Evolutionary conservation across 2,888 invertebrate genomes (phyloP).

Genomic region (Hydriomena furcata): DNA sequence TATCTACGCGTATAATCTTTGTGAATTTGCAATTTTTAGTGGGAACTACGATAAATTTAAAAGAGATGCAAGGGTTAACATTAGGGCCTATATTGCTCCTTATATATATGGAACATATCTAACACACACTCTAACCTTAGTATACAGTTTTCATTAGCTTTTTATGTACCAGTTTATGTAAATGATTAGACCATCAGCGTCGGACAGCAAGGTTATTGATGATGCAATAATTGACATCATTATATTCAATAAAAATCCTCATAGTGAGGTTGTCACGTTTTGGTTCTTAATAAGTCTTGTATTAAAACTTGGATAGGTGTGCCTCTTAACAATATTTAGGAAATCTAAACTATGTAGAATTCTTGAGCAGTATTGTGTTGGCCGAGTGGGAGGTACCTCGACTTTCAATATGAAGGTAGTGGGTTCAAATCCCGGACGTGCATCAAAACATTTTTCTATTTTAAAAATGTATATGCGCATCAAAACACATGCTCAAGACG

Average conservation of each 20-base stretch:
- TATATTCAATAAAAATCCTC: slow-evolving; percentile 43
- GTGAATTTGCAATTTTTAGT: too few relatives aligned
- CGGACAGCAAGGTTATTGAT: slow-evolving; percentile 47
- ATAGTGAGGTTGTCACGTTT: slow-evolving; percentile 45
- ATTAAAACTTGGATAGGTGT: slow-evolving; percentile 14
- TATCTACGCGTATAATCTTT: too few relatives aligned
- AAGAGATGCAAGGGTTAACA: slow-evolving; percentile 5
- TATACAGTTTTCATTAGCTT: slow-evolving; percentile 23
- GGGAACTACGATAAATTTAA: too few relatives aligned
- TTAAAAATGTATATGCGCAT: too few relatives aligned
- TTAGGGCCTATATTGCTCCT: slow-evolving; percentile 5
- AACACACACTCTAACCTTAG: background rate
- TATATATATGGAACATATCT: background rate
- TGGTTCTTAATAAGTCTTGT: slow-evolving; percentile 25
- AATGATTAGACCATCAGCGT: slow-evolving; percentile 39
- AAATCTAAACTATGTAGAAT: too few relatives aligned
- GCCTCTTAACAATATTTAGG: background rate
- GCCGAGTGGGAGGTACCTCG: too few relatives aligned
- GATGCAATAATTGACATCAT: slow-evolving; percentile 69
- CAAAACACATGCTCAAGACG: too few relatives aligned
- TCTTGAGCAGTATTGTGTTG: too few relatives aligned
- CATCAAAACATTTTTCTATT: too few relatives aligned
- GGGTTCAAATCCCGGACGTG: too few relatives aligned
- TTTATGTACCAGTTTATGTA: slow-evolving; percentile 34
- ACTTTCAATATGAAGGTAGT: too few relatives aligned